These are phyloP conservation scores for Drosophila mayaguana DNA, from an alignment of 2,888 invertebrate genomes.

Conservation along the genomic window DNA sequence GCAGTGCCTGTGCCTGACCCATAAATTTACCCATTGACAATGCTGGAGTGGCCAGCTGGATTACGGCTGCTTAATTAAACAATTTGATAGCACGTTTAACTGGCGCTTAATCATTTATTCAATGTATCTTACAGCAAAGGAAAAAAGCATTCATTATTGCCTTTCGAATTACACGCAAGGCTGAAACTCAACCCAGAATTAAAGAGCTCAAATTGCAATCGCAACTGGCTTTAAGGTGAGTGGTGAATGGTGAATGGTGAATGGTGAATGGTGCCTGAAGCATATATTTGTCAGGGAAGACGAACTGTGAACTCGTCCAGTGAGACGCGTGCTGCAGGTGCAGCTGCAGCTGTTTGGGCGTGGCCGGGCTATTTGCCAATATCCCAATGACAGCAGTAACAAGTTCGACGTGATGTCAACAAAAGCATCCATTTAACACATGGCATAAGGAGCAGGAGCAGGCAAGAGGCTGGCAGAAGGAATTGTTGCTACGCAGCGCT, in stretches of 20 bases:
- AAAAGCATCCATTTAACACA: constrained; percentile 41
- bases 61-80: constrained; percentile 63
- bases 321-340: background rate
- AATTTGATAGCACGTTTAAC: constrained; percentile 56
- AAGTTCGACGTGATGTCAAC: constrained; percentile 75
- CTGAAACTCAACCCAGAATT: constrained; percentile 8
- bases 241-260: background rate
- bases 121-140: constrained; percentile 20
- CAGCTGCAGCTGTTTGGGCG: constrained; percentile 22
- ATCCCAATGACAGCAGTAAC: constrained; percentile 65
- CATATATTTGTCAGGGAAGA: constrained; percentile 44
- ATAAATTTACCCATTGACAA: constrained; percentile 43
- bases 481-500: constrained; percentile 11
- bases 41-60: constrained; percentile 39
- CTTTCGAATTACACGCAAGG: constrained; percentile 28
- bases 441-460: no score
- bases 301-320: constrained; percentile 13
- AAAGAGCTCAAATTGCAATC: background rate
- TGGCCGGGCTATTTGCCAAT: constrained; percentile 44
- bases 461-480: background rate
- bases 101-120: constrained; percentile 56
- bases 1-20: constrained; percentile 7
- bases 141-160: constrained; percentile 24
- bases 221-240: background rate
- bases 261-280: background rate